Base-by-base conservation (phyloP, 2,797 vertebrate species). In the Fringilla coelebs region DNA sequence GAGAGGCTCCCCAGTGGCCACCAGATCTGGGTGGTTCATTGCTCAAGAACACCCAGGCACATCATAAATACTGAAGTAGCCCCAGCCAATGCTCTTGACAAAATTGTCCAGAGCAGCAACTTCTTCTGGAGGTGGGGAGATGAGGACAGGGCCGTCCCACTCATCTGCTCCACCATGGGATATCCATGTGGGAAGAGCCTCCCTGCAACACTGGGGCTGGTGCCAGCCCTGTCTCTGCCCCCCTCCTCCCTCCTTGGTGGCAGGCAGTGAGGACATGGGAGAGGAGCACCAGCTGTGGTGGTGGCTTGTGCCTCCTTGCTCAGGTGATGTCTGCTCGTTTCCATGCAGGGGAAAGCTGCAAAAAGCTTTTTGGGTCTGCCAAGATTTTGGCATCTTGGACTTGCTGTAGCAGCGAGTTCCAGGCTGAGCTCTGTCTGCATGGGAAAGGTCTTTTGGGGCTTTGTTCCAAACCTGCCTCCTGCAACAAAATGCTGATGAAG, bases 161-260 rank as follows among this genome's bases (percentile, higher is more conserved):
- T 2, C 13, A 25, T 10, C 17, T 17, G 2, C 29, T 38, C 0
- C 0, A 20, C 5, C 2, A 19, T 54, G 28, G 22, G n/a, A 36
- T 9, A 4, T 38, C 29, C 18, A 10, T 1, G 13, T 0, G 1
- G 32, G n/a, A 92, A 84, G 25, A 80, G 8, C 24, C 34, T 62
- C 28, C 43, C 10, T 28, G 54, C 43, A n/a, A 10, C 26, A 8
- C 22, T 1, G 1, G 78, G 54, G 18, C 26, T 72, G 73, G 40
- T 70, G 57, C 11, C 7, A 34, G 34, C 3, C 1, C 32, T 34
- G 31, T 20, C 34, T 45, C 38, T 81, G 41, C 4, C 11, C 70
- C 10, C 16, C 6, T 49, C 22, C 41, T 74, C 18, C 41, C 13
- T 68, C 24, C 26, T 14, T 4, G 2, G 7, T 6, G 15, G 14